phyloP scores from a whole-genome alignment of 2,888 invertebrate species.

The Penaeus monodon region DNA sequence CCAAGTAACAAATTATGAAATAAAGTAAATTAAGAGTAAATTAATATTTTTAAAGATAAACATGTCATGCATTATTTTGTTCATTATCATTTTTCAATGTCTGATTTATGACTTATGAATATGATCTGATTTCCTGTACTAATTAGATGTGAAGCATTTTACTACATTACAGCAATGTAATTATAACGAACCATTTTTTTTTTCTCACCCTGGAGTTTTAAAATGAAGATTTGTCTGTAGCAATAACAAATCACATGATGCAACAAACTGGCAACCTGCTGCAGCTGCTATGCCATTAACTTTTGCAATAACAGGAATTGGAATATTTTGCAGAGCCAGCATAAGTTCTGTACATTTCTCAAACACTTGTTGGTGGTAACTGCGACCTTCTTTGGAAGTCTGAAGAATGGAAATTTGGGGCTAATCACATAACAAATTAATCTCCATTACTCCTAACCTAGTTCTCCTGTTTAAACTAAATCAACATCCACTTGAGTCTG shows the following conservation, averaged over 20 bases:
- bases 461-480: conserved; percentile 7
- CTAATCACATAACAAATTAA: not conserved
- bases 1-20: too few species aligned
- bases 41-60: too few species aligned
- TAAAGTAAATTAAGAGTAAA: too few species aligned
- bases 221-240: conserved; percentile 85
- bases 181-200: not conserved
- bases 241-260: conserved; percentile 92
- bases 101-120: too few species aligned
- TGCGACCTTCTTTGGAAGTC: conserved; percentile 68
- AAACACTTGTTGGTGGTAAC: conserved; percentile 82
- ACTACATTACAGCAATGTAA: not conserved
- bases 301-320: conserved; percentile 92
- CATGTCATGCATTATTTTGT: too few species aligned
- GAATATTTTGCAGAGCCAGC: conserved; percentile 80
- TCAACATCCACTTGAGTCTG: too few species aligned
- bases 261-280: conserved; percentile 94
- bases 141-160: not conserved
- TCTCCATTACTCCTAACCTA: not conserved
- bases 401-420: conserved; percentile 65
- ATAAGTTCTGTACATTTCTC: conserved; percentile 82
- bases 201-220: conserved; percentile 88
- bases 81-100: too few species aligned
- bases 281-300: conserved; percentile 86
- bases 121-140: not conserved